Percentiles rank a stretch among this genome's conserved stretches.
These are phyloP conservation scores for Augochlorella aurata DNA, from an alignment of 2,888 invertebrate species.

Conservation along the genomic window DNA sequence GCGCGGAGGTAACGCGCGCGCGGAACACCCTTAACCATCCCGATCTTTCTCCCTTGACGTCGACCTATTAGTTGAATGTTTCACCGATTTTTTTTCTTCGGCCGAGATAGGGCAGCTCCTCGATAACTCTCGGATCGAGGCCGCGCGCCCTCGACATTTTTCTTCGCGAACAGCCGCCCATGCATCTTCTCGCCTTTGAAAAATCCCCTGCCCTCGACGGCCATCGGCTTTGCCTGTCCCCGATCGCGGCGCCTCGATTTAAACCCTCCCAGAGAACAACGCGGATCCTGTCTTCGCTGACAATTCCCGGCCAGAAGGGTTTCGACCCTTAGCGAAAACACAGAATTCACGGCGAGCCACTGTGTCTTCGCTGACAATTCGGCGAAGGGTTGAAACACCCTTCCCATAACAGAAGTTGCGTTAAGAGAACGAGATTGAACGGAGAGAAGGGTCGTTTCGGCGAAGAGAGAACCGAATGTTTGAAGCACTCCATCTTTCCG, in stretches of 20 bases:
- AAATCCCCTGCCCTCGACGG: constrained; percentile 6
- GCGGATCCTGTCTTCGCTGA: neutral
- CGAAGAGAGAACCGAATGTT: too few species aligned
- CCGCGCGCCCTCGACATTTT: constrained; percentile 38
- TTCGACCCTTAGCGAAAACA: too few species aligned
- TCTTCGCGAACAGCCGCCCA: constrained; percentile 39
- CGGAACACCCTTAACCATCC: constrained; percentile 32
- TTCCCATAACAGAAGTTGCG: too few species aligned
- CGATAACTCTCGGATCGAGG: constrained; percentile 50
- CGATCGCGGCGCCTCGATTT: neutral
- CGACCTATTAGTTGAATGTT: constrained; percentile 57
- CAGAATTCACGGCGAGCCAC: too few species aligned
- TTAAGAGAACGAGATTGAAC: too few species aligned
- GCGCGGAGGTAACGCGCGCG: neutral
- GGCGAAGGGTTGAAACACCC: too few species aligned
- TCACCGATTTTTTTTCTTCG: constrained; percentile 44
- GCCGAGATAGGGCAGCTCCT: constrained; percentile 56
- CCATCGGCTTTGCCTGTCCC: constrained; percentile 20
- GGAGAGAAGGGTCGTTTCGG: too few species aligned
- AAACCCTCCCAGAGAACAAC: neutral
- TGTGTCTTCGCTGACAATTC: too few species aligned
- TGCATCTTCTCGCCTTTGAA: constrained; percentile 35
- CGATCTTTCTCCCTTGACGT: constrained; percentile 54
- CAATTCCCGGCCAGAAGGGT: too few species aligned
- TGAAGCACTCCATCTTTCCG: too few species aligned